Conservation (phyloP, 1,140 invertebrate species). For the Anastrepha ludens region DNA sequence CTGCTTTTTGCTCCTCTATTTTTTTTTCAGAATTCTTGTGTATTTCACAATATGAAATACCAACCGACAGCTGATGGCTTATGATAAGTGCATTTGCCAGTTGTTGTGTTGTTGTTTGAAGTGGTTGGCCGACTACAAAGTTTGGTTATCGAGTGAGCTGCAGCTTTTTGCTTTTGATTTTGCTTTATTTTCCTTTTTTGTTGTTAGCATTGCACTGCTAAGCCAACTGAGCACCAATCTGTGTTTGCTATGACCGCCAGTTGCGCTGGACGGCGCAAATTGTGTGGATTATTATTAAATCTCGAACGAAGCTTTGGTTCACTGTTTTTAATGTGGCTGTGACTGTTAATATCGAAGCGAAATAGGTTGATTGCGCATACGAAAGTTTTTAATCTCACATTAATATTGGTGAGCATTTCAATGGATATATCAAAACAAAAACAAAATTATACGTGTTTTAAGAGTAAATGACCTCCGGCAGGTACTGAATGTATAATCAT, state of each 20-base stretch:
- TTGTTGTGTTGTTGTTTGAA: neutral
- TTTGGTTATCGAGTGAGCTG: neutral
- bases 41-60: slow-evolving; percentile 7
- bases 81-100: neutral
- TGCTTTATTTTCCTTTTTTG: neutral
- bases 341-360: neutral
- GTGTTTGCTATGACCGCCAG: neutral
- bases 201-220: neutral
- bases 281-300: slow-evolving; percentile 2
- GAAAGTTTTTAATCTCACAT: slow-evolving; percentile 10
- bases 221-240: neutral
- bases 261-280: neutral
- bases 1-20: neutral
- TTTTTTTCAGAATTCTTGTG: neutral
- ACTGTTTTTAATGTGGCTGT: neutral
- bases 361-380: neutral
- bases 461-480: neutral
- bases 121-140: slow-evolving; percentile 22
- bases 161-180: neutral
- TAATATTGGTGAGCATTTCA: slow-evolving; percentile 4
- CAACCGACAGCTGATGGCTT: neutral
- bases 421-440: neutral
- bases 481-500: neutral
- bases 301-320: neutral
- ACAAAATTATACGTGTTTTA: neutral